Conservation (phyloP, 2,888 invertebrate genomes). For the Laothoe populi region DNA sequence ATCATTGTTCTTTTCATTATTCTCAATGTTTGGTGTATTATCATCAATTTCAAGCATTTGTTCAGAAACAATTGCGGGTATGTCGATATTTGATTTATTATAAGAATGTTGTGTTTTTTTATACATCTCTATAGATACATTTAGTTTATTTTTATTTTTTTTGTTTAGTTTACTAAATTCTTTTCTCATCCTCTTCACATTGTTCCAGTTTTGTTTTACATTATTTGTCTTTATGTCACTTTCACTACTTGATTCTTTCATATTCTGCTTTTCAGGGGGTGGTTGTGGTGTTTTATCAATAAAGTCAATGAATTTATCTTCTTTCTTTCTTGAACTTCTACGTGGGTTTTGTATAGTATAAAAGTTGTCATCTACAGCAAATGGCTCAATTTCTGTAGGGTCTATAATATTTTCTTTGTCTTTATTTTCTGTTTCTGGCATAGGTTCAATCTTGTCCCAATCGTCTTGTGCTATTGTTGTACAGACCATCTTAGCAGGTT, state of each 20-base stretch:
- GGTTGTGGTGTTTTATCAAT: conserved; percentile 40
- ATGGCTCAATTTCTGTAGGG: conserved; percentile 63
- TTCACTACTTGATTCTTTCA: conserved; percentile 53
- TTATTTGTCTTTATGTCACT: conserved; percentile 56
- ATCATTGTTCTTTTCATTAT: conserved; percentile 29
- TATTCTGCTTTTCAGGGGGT: conserved; percentile 49
- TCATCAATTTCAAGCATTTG: conserved; percentile 58
- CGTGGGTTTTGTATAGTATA: conserved; percentile 63
- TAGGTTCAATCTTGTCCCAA: conserved; percentile 75
- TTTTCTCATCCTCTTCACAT: conserved; percentile 76
- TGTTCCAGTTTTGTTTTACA: conserved; percentile 68
- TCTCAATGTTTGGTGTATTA: conserved; percentile 50
- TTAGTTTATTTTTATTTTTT: conserved; percentile 69
- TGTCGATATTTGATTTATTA: conserved; percentile 40
- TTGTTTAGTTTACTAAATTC: conserved; percentile 75
- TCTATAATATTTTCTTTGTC: conserved; percentile 52
- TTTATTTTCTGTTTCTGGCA: conserved; percentile 59
- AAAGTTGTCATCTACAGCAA: conserved; percentile 56
- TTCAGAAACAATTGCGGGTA: conserved; percentile 34
- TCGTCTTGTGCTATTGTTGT: conserved; percentile 64
- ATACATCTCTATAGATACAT: conserved; percentile 77
- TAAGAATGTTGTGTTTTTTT: conserved; percentile 59
- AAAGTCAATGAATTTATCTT: conserved; percentile 45
- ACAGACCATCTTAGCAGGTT: conserved; percentile 51
- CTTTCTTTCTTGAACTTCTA: conserved; percentile 69